Conservation (phyloP, 2,113 vertebrate genomes). For the Hippopotamus amphibius region DNA sequence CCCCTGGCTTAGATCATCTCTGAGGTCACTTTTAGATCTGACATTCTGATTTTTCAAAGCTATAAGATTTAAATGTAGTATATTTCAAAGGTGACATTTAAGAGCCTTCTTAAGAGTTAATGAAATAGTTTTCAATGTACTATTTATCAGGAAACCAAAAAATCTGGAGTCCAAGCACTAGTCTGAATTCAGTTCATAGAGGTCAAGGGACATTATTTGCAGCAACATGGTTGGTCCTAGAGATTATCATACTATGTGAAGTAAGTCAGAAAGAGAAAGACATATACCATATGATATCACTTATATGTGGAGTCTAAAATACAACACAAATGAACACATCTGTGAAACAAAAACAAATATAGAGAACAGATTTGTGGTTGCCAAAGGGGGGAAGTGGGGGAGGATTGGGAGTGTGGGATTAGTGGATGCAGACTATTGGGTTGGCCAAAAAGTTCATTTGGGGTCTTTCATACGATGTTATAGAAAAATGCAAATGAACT, state of each 20-base stretch:
- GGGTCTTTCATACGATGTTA: too few relatives aligned
- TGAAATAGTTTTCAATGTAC: neutral
- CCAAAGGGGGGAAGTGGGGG: neutral
- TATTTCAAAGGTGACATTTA: neutral
- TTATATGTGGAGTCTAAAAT: neutral
- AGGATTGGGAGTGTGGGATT: neutral
- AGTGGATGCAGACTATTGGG: neutral
- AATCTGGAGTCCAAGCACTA: neutral
- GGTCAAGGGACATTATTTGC: neutral
- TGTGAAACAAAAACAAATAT: neutral
- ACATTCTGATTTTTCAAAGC: neutral
- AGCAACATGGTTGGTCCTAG: neutral
- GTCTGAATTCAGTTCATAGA: neutral
- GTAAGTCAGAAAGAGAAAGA: neutral
- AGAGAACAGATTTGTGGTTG: neutral
- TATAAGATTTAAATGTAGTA: neutral
- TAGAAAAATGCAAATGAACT: too few relatives aligned
- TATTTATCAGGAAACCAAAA: constrained; percentile 12
- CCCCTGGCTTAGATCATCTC: neutral
- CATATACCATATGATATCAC: neutral
- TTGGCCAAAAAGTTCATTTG: too few relatives aligned
- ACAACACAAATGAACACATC: neutral
- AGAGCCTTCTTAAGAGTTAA: neutral
- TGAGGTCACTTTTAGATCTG: neutral
- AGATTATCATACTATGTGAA: neutral